Percentiles rank a stretch among this genome's conserved stretches.
Conservation (phyloP, 2,113 vertebrate species). For the Asarcornis scutulata region DNA sequence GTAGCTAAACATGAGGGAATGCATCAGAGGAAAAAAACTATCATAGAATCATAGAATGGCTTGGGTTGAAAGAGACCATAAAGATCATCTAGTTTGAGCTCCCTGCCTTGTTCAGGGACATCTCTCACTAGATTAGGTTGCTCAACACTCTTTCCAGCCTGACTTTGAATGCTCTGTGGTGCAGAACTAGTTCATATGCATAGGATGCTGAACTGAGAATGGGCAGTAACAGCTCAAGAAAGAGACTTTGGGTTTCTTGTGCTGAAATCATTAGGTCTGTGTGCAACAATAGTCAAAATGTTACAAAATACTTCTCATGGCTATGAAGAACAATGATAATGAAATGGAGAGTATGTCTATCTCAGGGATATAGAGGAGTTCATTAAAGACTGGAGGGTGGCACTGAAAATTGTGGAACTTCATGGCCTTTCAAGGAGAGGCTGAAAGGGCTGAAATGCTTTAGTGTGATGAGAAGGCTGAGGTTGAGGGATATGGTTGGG, state of each 20-base stretch:
- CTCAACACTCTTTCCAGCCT: neutral
- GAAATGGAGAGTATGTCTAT: neutral
- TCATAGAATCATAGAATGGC: neutral
- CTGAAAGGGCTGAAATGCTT: neutral
- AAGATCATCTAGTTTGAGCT: neutral
- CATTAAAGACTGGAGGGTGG: neutral
- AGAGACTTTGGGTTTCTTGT: neutral
- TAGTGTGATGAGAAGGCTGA: neutral
- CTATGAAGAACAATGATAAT: neutral
- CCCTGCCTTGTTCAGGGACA: neutral
- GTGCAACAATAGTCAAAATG: neutral
- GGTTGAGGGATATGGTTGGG: neutral
- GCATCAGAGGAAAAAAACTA: neutral
- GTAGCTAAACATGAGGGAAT: neutral
- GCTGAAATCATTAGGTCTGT: neutral
- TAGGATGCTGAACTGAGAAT: neutral
- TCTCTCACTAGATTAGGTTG: neutral
- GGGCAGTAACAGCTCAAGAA: neutral
- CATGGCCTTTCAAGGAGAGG: neutral
- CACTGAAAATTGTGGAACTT: neutral
- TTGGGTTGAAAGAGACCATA: neutral
- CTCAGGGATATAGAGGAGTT: neutral
- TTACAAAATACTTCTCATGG: neutral
- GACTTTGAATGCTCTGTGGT: neutral
- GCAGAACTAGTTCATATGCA: rapidly evolving